Evolutionary conservation across 2,888 invertebrate species (phyloP), one percentile per base, ranked within the genome.

Genomic region (Pantelozetes paolii): DNA sequence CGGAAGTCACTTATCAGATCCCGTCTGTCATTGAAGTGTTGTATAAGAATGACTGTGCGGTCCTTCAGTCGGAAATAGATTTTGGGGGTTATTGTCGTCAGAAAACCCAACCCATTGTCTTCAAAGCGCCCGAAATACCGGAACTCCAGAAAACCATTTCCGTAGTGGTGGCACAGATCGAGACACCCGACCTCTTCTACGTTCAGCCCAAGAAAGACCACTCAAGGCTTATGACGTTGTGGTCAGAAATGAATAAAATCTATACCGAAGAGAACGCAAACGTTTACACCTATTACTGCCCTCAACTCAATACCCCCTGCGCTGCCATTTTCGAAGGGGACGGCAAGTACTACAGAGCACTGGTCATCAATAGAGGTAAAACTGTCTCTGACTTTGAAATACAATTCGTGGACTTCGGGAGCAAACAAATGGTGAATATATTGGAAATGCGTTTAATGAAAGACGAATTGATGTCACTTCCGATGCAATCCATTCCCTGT

Each of bases 381-480:
- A 15, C 42, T 5, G 2, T 26, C 1, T 23, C 30, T 23, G 54
- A 57, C 57, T 20, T 32, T 54, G 36, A 26, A 11, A 59, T 71
- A 0, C 57, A 57, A 57, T 71, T 59, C 18, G 71, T 71, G 2
- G 71, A 71, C 28, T 71, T 57, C 32, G 71, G 71, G 11, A 28
- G 30, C 23, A 59, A 15, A n/a, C 18, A 28, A 57, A 6, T 20
- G 15, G 32, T 71, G 8, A 54, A 71, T 32, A 30, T 6, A 26
- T 11, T 1, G 2, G 23, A 71, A 32, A n/a, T 71, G 8, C 48
- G 57, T 18, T 26, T 71, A 20, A n/a, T 57, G 9, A 32, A n/a
- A 57, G 57, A 57, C 15, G 20, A 8, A 32, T 15, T 59, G 11
- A 26, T 71, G 9, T 36, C 30, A 9, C n/a, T 30, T 13, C 20